Base-by-base conservation (phyloP, 2,797 vertebrate genomes). In the Notoglanidium macrostoma region DNA sequence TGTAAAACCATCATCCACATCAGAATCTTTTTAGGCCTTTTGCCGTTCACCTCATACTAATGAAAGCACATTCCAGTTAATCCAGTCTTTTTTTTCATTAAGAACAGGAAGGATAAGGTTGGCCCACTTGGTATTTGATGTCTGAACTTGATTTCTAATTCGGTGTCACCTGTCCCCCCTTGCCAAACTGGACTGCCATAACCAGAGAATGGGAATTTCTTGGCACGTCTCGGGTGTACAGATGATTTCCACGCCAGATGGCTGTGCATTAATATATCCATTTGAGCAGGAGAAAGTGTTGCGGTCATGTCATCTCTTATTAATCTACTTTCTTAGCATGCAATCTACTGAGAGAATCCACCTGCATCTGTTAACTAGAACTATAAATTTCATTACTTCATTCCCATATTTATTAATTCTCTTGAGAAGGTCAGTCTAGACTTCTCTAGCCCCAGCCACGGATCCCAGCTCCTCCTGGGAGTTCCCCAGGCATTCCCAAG, bases 51-150 rank as follows among this genome's bases (percentile, higher is more conserved):
- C 73, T 78, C 51, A 10, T 44, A 84, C 83, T 87, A 84, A 79
- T 46, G 5, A 59, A 44, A 55, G 57, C 61, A 29, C 12, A 61
- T 17, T 46, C 10, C n/a, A 68, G 61, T 51, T 51, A 68, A 83
- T 72, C 78, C 40, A 49, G 70, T 63, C 9, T 19, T 1, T 49
- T 72, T 55, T 11, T 8, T 40, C 23, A 10, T 51, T 35, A 19
- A 46, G 54, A 49, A 61, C 67, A 61, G 68, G 51, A 84, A 49
- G 35, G 23, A 63, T 68, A 40, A 17, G 51, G 90, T 90, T 91
- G 93, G 93, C 92, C 93, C 92, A 90, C 91, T 93, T 89, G 90
- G 91, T 94, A n/a, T 95, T 94, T 92, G n/a, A 94, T 94, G 92
- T 93, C 92, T 80, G 21, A 44, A 15, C 55, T 95, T 93, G 91